phyloP scores from a whole-genome alignment of 2,888 invertebrate genomes.

The Calameuta pallipes region DNA sequence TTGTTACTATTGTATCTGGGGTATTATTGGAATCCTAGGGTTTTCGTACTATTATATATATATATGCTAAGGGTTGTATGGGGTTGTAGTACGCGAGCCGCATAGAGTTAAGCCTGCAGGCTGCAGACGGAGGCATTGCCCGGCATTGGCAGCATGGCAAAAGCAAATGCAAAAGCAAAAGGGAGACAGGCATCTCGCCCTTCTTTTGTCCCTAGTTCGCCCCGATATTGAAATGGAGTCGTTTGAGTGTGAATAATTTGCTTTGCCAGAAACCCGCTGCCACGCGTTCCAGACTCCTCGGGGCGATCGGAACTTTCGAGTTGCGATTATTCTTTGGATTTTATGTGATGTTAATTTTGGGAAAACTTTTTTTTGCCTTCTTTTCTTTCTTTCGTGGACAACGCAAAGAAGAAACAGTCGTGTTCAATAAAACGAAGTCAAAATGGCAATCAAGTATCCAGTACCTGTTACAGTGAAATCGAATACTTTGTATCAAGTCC shows the following conservation, averaged over 20 bases:
- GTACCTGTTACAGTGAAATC: not conserved
- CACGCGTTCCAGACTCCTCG: constrained; percentile 5
- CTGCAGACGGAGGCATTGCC: constrained; percentile 52
- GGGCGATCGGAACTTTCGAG: constrained; percentile 1
- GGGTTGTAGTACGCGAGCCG: not conserved
- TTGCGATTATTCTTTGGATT: not conserved
- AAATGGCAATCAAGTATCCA: not conserved
- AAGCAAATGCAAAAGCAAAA: constrained; percentile 61
- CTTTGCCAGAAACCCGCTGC: constrained; percentile 65
- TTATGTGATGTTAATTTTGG: not conserved
- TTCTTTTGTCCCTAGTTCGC: constrained; percentile 70
- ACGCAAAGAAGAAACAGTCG: not conserved
- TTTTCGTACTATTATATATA: not conserved
- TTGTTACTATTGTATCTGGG: not conserved
- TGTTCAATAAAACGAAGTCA: not conserved
- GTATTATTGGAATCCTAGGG: not conserved
- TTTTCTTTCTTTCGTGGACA: too few species aligned
- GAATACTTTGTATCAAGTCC: not conserved
- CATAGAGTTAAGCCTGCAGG: constrained; percentile 49
- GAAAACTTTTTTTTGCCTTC: not conserved
- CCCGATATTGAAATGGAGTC: constrained; percentile 77
- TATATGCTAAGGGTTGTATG: not conserved
- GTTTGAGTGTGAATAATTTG: constrained; percentile 79
- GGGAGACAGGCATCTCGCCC: constrained; percentile 68
- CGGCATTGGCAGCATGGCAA: constrained; percentile 44